phyloP scores from a whole-genome alignment of 1,140 invertebrate species.

The Stegodyphus mimosarum region DNA sequence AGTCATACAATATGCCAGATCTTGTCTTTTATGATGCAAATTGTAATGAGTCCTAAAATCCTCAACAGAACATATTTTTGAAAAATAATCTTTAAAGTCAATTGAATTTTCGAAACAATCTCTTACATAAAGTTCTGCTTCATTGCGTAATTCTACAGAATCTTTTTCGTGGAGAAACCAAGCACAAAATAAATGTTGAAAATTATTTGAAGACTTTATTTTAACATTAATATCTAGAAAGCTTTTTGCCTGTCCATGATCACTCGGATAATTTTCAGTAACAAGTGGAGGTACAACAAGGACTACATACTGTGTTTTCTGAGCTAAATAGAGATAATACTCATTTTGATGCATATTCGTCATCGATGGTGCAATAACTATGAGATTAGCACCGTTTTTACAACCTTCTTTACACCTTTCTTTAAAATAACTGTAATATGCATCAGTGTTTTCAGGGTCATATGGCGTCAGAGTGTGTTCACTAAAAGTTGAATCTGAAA shows the following conservation, averaged over 20 bases:
- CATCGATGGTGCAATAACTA: constrained; percentile 20
- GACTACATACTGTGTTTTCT: constrained; percentile 46
- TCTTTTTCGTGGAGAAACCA: constrained; percentile 46
- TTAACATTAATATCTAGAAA: neutral
- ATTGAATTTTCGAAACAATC: constrained; percentile 24
- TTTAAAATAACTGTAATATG: constrained; percentile 15
- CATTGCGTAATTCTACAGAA: constrained; percentile 10
- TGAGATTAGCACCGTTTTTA: constrained; percentile 23
- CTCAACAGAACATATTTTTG: neutral
- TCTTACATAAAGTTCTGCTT: constrained; percentile 8
- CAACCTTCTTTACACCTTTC: neutral
- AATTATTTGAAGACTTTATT: neutral
- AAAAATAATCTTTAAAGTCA: neutral
- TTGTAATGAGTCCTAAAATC: neutral
- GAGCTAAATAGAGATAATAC: constrained; percentile 10
- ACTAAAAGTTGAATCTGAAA: constrained; percentile 28
- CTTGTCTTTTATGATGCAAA: constrained; percentile 34
- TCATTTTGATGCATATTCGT: neutral
- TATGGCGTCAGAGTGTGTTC: neutral
- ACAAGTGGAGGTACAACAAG: constrained; percentile 19
- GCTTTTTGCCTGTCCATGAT: neutral
- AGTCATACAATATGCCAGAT: constrained; percentile 18
- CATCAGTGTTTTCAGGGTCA: constrained; percentile 2
- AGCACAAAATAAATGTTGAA: constrained; percentile 43
- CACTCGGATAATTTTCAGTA: neutral